A percentile compares a stretch with the other conserved stretches of the same genome.
These are phyloP conservation scores for Nyctibius grandis DNA, from an alignment of 2,797 vertebrate genomes.

Conservation along the genomic window DNA sequence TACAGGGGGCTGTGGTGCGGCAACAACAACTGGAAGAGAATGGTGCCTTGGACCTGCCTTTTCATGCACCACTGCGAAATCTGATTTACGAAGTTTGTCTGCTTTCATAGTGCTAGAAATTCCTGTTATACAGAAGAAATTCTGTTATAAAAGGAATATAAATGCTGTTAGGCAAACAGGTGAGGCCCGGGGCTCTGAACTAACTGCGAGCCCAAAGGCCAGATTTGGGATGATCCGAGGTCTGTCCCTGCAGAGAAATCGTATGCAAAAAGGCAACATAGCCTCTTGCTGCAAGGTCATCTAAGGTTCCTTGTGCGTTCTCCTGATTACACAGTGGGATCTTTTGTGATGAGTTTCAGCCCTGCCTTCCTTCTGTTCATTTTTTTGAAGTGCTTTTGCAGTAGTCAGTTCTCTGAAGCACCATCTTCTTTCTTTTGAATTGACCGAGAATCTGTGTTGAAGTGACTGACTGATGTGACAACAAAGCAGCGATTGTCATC, in stretches of 20 bases:
- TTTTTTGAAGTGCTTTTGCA: neutral
- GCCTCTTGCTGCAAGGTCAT: neutral
- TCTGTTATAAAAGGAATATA: neutral
- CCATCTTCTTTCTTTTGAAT: neutral
- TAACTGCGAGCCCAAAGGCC: neutral
- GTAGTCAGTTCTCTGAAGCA: conserved; percentile 16
- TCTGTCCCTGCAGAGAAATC: neutral
- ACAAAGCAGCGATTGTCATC: conserved; percentile 36
- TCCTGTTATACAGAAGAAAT: neutral
- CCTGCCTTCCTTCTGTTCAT: neutral
- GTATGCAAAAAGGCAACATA: accelerated
- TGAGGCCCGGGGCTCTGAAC: neutral
- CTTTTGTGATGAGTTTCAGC: neutral
- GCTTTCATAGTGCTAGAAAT: neutral
- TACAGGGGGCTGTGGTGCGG: neutral
- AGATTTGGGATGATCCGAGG: neutral
- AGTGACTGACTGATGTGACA: conserved; percentile 41
- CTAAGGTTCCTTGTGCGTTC: neutral
- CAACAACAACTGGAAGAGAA: neutral
- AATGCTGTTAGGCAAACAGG: neutral
- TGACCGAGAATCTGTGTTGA: conserved; percentile 37
- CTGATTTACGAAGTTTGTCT: neutral
- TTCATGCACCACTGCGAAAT: neutral
- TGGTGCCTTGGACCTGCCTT: neutral
- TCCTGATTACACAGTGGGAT: neutral